A percentile compares a stretch with the other conserved stretches of the same genome.
Evolutionary conservation across 2,888 invertebrate genomes (phyloP).

Genomic region (Margaritifera margaritifera): DNA sequence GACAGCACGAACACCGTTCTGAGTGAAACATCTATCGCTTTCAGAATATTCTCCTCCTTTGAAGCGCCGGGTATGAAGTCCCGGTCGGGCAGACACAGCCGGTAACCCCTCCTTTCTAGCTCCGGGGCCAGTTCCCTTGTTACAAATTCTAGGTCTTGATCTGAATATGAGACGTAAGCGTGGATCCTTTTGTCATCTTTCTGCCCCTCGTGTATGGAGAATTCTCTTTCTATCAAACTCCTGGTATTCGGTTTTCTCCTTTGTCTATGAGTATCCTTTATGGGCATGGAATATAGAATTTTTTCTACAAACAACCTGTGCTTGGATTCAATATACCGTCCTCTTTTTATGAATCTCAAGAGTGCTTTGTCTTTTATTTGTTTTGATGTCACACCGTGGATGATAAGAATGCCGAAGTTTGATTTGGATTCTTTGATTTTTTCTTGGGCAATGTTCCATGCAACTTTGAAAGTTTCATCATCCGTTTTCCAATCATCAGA

Average conservation of each 20-base stretch:
- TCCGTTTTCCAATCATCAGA: slow-evolving; percentile 28
- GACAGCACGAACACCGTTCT: slow-evolving; percentile 42
- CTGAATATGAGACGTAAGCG: slow-evolving; percentile 42
- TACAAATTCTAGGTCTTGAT: slow-evolving; percentile 35
- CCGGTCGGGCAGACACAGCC: slow-evolving; percentile 39
- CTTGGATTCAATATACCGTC: slow-evolving; percentile 31
- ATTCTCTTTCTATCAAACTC: too few relatives aligned
- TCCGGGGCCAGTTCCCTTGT: slow-evolving; percentile 27
- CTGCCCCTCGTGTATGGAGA: not conserved
- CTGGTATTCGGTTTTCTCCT: too few relatives aligned
- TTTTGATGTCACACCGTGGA: slow-evolving; percentile 23
- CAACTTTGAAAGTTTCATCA: slow-evolving; percentile 31
- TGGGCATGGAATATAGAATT: slow-evolving; percentile 42
- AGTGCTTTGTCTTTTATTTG: slow-evolving; percentile 39
- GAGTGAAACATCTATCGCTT: slow-evolving; percentile 29
- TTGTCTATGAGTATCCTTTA: slow-evolving; percentile 13
- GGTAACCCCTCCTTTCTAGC: slow-evolving; percentile 35
- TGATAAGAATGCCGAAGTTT: slow-evolving; percentile 41
- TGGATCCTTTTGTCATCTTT: slow-evolving; percentile 20
- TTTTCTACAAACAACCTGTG: slow-evolving; percentile 37
- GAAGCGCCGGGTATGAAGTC: slow-evolving; percentile 47
- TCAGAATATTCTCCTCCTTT: slow-evolving; percentile 45
- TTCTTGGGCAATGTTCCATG: slow-evolving; percentile 43
- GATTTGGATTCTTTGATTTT: slow-evolving; percentile 41
- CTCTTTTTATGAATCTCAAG: slow-evolving; percentile 35